Evolutionary conservation across 2,888 invertebrate genomes (phyloP), one percentile per base, ranked within the genome.

Genomic region (Hemaris fuciformis): DNA sequence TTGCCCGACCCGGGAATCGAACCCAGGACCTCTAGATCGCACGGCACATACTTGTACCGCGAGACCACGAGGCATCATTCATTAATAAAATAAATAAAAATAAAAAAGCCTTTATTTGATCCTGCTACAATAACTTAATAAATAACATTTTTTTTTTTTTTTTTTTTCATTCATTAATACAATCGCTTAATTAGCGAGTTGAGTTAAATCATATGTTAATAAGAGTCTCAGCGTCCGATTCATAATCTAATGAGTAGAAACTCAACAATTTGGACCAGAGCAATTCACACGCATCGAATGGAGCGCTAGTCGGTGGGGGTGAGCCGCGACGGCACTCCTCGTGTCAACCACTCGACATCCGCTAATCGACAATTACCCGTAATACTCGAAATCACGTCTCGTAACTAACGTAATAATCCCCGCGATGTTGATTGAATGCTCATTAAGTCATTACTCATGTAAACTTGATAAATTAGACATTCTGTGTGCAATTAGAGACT

Each of bases 401-500:
- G 48, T 25, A 25, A 20, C 43, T 45, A 45, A 48, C 23, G 48
- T 48, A 48, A 48, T 48, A 48, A 48, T 25, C 25, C 45, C 48
- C 25, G 6, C 7, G 23, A 48, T n/a, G 23, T 23, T 48, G 25
- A 48, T 48, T 48, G 48, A 48, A 48, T 48, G 25, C 23, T 25
- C 20, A 38, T n/a, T n/a, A n/a, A n/a, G n/a, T n/a, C n/a, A n/a
- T 43, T 20, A 7, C 43, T 43, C 20, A 22, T 38, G 38, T 38
- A 38, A 45, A 20, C 43, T 22, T 3, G 22, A 45, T 45, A 20
- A 20, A 38, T 38, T 38, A n/a, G 38, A 38, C 38, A 38, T 38
- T 38, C 38, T 38, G 38, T 1, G 10, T 18, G 20, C 20, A 45
- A 45, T 45, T 69, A 65, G 62, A 63, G 18, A 45, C 22, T 45